Evolutionary conservation across 2,888 invertebrate species (phyloP), one percentile per base, ranked within the genome.

Genomic region (Drosophila percnosoma): DNA sequence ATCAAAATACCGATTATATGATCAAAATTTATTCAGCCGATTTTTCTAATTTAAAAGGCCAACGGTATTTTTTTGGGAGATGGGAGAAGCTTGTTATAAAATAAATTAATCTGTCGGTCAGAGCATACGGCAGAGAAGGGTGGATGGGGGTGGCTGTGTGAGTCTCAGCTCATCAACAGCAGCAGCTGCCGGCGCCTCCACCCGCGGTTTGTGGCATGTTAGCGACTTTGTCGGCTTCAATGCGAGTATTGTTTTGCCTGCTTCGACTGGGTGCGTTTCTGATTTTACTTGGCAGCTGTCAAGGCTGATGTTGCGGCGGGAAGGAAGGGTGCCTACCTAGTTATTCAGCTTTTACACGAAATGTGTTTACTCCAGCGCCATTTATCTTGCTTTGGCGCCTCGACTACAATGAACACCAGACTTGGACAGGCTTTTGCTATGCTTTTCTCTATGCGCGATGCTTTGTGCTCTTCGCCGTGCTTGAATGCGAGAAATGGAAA

Each of bases 361-460:
- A 78, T 83, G 83, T 87, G 86, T 83, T 87, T 85, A 82, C 85
- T 87, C 83, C 85, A 80, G 82, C 66, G 86, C 88, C 85, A 85
- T 85, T 85, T 87, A 85, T 85, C 82, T 87, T 85, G 86, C 88
- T 75, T 76, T 85, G 85, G 86, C 88, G 86, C 84, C 85, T 72
- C 75, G 72, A 81, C 87, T 79, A 82, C 82, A 83, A 87, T 81
- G 68, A 31, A 62, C 40, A 34, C 15, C 64, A 59, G 75, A 60
- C 65, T 58, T 60, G 60, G 73, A 36, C 73, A 33, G 68, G 62
- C 68, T 66, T 49, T 77, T 53, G 36, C 51, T 49, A 45, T 58
- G 51, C n/a, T 34, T 36, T 55, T 33, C 34, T 63, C 68, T 62
- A 67, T 21, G 48, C 31, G 2, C 24, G 38, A 24, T 52, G 42